Conservation (phyloP, 1,140 invertebrate species). For the Drosophila asahinai region DNA sequence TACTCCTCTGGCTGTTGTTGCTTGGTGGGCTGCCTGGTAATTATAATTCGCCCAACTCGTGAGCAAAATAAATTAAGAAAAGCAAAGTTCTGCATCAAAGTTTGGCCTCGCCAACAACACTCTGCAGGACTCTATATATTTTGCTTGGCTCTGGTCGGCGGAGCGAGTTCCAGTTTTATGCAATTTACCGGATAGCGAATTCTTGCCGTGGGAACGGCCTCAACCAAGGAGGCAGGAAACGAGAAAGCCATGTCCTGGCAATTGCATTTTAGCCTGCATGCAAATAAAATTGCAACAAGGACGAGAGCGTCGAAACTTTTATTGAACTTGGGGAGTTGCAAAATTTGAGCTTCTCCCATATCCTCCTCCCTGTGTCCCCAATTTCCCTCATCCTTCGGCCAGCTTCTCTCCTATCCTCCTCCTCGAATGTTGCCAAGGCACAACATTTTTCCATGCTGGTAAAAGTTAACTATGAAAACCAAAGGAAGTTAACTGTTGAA, state of each 20-base stretch:
- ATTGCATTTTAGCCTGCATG: conserved; percentile 78
- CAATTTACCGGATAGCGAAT: conserved; percentile 43
- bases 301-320: conserved; percentile 73
- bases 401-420: not conserved
- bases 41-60: conserved; percentile 76
- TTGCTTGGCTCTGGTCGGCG: not conserved
- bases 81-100: conserved; percentile 61
- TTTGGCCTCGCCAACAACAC: conserved; percentile 33
- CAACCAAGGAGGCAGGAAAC: conserved; percentile 28
- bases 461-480: conserved; percentile 85
- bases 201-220: conserved; percentile 33
- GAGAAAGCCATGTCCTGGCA: conserved; percentile 48
- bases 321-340: conserved; percentile 78
- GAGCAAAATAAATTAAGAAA: conserved; percentile 84
- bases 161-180: conserved; percentile 38
- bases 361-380: not conserved
- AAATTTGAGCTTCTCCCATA: conserved; percentile 30
- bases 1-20: conserved; percentile 22
- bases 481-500: conserved; percentile 84
- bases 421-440: conserved; percentile 69
- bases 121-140: conserved; percentile 10
- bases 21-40: conserved; percentile 52
- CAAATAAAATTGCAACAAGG: conserved; percentile 77
- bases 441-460: conserved; percentile 82
- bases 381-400: conserved; percentile 1